Percentiles rank a stretch among this genome's conserved stretches.
Evolutionary conservation across 2,113 vertebrate species (phyloP).

Genomic region (Cnemophilus loriae): DNA sequence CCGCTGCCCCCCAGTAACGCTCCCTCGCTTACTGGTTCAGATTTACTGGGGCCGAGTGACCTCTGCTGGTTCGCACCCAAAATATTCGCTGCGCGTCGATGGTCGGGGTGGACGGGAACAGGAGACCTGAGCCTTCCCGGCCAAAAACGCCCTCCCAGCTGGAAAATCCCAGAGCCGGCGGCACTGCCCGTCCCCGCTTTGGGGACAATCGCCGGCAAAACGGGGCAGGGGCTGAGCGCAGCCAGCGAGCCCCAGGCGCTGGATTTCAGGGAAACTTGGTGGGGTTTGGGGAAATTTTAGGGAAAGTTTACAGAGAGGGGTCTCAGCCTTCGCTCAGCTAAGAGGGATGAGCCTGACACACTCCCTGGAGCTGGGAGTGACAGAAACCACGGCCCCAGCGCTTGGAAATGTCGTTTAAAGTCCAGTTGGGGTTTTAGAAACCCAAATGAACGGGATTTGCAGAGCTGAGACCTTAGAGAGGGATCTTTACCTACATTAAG

Average conservation of each 20-base stretch:
- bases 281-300: not conserved
- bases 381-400: not conserved
- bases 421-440: not conserved
- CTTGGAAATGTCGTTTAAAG: not conserved
- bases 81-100: fast-evolving
- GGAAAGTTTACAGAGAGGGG: not conserved
- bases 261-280: fast-evolving
- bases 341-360: not conserved
- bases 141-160: not conserved
- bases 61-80: not conserved
- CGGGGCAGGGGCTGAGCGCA: not conserved
- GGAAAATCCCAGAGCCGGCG: fast-evolving
- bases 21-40: not conserved
- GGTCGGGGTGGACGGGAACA: fast-evolving
- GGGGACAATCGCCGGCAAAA: not conserved
- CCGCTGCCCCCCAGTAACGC: not conserved
- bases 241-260: fast-evolving
- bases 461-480: not conserved
- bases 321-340: not conserved
- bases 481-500: not conserved
- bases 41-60: slow-evolving; percentile 15
- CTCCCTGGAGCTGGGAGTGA: not conserved
- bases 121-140: not conserved
- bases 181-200: not conserved
- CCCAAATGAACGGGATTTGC: not conserved